phyloP scores from a whole-genome alignment of 2,888 invertebrate species.

The Ochropacha duplaris region DNA sequence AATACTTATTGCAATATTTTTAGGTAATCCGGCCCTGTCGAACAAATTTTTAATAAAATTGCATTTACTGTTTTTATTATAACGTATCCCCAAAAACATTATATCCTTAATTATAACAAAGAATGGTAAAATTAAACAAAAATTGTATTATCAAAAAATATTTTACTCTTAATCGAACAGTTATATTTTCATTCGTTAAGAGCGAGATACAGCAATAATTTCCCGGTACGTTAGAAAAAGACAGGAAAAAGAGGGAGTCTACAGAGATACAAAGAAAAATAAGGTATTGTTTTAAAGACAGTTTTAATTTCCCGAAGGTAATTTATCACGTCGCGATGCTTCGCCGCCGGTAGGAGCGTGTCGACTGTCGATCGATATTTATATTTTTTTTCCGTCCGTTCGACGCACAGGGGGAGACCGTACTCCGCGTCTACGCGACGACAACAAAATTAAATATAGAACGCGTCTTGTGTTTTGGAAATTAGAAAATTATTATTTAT shows the following conservation, averaged over 20 bases:
- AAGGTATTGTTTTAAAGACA: conserved; percentile 81
- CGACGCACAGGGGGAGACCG: conserved; percentile 55
- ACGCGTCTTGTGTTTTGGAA: conserved; percentile 59
- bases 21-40: neutral
- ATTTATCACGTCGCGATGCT: conserved; percentile 72
- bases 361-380: conserved; percentile 61
- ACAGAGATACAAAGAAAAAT: conserved; percentile 55
- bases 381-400: conserved; percentile 32
- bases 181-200: conserved; percentile 13
- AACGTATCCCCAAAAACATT: neutral
- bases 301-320: conserved; percentile 83
- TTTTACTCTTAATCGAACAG: conserved; percentile 20
- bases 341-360: conserved; percentile 45
- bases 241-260: conserved; percentile 32
- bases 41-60: neutral
- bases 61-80: neutral
- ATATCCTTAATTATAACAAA: neutral
- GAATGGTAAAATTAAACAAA: neutral
- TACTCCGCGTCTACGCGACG: conserved; percentile 78
- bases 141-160: conserved; percentile 18
- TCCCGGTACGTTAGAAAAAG: conserved; percentile 26
- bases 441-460: conserved; percentile 67
- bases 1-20: neutral
- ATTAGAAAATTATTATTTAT: conserved; percentile 60
- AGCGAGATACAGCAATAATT: conserved; percentile 15